Conservation (phyloP, 2,888 invertebrate species). For the Nezara viridula region DNA sequence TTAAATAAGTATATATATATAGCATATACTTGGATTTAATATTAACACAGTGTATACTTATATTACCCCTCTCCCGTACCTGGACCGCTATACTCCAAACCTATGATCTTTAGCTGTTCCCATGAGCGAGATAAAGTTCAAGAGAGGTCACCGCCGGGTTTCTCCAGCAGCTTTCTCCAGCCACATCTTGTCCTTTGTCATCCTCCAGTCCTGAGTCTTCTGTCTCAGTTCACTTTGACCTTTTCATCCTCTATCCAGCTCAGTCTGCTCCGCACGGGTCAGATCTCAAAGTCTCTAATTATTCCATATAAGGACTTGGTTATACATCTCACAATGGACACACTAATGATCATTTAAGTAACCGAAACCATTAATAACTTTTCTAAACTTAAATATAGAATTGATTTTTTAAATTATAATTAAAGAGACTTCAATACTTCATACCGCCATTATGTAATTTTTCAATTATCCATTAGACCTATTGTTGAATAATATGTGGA, state of each 20-base stretch:
- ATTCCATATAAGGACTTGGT: neutral
- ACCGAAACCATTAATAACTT: too few relatives aligned
- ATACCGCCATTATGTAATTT: too few relatives aligned
- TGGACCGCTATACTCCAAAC: neutral
- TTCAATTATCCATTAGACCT: too few relatives aligned
- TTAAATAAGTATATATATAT: too few relatives aligned
- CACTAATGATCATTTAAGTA: too few relatives aligned
- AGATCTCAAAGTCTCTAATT: neutral
- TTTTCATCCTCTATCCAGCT: neutral
- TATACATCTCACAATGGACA: neutral
- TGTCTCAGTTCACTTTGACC: neutral
- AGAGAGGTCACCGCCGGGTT: conserved; percentile 28
- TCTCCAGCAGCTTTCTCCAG: conserved; percentile 39
- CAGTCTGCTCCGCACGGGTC: neutral
- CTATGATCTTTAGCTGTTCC: conserved; percentile 29
- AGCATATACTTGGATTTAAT: too few relatives aligned
- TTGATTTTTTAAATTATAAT: too few relatives aligned
- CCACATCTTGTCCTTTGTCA: conserved; percentile 44
- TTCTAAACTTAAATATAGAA: too few relatives aligned
- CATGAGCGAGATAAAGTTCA: conserved; percentile 42
- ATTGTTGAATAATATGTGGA: too few relatives aligned
- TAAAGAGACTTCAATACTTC: too few relatives aligned
- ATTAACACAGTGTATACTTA: too few relatives aligned
- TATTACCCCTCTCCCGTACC: too few relatives aligned
- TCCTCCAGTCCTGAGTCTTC: neutral